phyloP scores from a whole-genome alignment of 2,888 invertebrate species.

The Synanthedon andrenaeformis region DNA sequence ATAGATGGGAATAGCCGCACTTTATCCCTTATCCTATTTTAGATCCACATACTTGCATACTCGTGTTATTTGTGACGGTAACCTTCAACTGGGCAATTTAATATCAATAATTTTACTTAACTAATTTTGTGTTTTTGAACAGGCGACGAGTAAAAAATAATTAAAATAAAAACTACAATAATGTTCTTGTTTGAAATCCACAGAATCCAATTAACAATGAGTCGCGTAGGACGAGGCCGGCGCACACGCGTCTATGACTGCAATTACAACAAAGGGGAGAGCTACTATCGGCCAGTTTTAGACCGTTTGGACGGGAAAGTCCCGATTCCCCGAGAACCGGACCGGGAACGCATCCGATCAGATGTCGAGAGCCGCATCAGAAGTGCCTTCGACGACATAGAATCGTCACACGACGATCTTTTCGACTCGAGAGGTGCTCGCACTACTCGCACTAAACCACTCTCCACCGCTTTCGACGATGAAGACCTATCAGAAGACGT shows the following conservation, averaged over 20 bases:
- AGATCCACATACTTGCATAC: too few species aligned
- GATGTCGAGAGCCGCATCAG: slow-evolving; percentile 53
- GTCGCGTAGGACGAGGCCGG: slow-evolving; percentile 72
- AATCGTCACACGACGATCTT: slow-evolving; percentile 62
- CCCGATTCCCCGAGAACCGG: slow-evolving; percentile 39
- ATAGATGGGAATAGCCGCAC: too few species aligned
- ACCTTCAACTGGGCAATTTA: too few species aligned
- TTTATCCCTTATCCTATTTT: too few species aligned
- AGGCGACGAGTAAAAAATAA: too few species aligned
- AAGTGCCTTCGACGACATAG: slow-evolving; percentile 39
- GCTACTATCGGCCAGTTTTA: slow-evolving; percentile 82
- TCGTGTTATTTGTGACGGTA: too few species aligned
- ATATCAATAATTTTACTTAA: too few species aligned
- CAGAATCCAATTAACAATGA: slow-evolving; percentile 24
- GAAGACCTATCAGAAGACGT: slow-evolving; percentile 65
- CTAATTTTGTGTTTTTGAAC: too few species aligned
- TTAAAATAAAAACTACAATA: too few species aligned
- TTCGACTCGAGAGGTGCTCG: slow-evolving; percentile 75
- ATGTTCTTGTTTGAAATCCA: too few species aligned
- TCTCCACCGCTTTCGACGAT: slow-evolving; percentile 54
- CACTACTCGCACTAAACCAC: slow-evolving; percentile 52
- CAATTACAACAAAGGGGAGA: slow-evolving; percentile 87
- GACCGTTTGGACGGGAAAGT: slow-evolving; percentile 80
- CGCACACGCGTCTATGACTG: slow-evolving; percentile 87
- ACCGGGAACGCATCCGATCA: slow-evolving; percentile 38